Evolutionary conservation across 2,113 vertebrate genomes (phyloP).

Genomic region (Poeciliopsis prolifica): DNA sequence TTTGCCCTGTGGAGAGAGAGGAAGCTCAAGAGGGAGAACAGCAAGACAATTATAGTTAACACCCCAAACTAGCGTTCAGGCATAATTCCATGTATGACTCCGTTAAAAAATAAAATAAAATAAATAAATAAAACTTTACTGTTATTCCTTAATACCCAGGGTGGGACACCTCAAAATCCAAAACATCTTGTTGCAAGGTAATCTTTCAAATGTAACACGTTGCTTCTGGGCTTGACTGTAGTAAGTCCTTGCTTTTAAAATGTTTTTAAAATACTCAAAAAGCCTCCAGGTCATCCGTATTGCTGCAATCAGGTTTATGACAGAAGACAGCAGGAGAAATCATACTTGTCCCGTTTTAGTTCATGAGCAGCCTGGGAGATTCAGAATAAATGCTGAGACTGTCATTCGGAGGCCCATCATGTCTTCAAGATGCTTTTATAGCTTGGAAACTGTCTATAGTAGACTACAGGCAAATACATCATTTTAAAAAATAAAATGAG

Average conservation of each 20-base stretch:
- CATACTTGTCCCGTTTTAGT: not conserved
- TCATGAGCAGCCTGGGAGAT: not conserved
- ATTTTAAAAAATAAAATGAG: not conserved
- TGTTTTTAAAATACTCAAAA: not conserved
- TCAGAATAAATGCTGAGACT: not conserved
- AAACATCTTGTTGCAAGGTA: not conserved
- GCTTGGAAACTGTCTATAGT: not conserved
- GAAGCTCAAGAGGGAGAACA: not conserved
- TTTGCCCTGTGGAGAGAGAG: not conserved
- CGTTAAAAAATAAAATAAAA: not conserved
- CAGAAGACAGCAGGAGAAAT: not conserved
- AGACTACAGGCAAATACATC: not conserved
- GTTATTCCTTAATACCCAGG: not conserved
- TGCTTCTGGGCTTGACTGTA: not conserved
- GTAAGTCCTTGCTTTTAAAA: not conserved
- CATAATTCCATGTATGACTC: not conserved
- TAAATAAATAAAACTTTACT: not conserved
- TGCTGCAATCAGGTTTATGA: not conserved
- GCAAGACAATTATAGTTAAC: not conserved
- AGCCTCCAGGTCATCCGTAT: not conserved
- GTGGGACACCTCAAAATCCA: not conserved
- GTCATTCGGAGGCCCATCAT: not conserved
- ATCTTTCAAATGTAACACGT: not conserved
- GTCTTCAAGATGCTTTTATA: not conserved
- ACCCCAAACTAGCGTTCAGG: not conserved